A percentile compares a stretch with the other conserved stretches of the same genome.
Evolutionary conservation across 2,888 invertebrate genomes (phyloP).

Genomic region (Papilio gigon): DNA sequence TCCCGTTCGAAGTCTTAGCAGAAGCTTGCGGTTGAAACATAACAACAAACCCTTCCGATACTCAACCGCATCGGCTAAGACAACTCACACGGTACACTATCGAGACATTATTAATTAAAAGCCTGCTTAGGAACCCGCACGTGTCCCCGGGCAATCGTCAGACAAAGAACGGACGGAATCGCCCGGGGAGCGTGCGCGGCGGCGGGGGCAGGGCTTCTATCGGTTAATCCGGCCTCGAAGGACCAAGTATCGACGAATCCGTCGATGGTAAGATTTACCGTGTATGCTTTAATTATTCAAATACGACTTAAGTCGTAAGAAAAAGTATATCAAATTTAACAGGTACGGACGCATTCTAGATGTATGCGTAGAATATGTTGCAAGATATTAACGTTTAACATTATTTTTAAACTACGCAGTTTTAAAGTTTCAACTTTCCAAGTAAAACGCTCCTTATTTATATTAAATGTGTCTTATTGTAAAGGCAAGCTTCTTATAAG

Average conservation of each 20-base stretch:
- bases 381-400: too few relatives aligned
- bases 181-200: constrained; percentile 60
- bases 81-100: constrained; percentile 58
- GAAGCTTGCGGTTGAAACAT: constrained; percentile 7
- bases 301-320: constrained; percentile 42
- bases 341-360: too few relatives aligned
- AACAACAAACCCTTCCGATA: constrained; percentile 36
- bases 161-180: constrained; percentile 67
- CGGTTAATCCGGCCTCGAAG: constrained; percentile 68
- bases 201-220: constrained; percentile 66
- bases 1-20: not conserved
- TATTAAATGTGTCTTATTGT: not conserved
- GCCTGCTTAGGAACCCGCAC: constrained; percentile 69
- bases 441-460: too few relatives aligned
- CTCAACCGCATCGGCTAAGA: constrained; percentile 21
- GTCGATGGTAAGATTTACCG: constrained; percentile 44
- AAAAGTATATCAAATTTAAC: too few relatives aligned
- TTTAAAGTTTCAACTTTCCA: too few relatives aligned
- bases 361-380: too few relatives aligned
- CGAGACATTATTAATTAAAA: constrained; percentile 80
- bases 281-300: constrained; percentile 52
- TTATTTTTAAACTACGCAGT: too few relatives aligned
- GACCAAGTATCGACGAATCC: constrained; percentile 71
- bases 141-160: constrained; percentile 74
- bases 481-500: not conserved